phyloP scores from a whole-genome alignment of 2,888 invertebrate species.

The Polydrusus tereticollis region DNA sequence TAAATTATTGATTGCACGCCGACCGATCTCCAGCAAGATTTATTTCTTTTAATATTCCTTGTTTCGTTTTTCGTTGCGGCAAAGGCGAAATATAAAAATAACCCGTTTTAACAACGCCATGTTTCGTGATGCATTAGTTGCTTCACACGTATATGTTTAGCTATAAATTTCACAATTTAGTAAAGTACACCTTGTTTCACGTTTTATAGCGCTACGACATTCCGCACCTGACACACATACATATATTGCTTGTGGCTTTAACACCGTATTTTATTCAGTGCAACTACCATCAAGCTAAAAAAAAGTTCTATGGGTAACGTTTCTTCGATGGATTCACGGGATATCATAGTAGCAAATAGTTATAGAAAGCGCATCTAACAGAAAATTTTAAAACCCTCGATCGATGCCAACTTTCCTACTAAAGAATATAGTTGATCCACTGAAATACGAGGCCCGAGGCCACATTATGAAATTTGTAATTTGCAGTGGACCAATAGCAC shows the following conservation, averaged over 20 bases:
- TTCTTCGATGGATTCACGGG: no score
- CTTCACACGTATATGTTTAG: not conserved
- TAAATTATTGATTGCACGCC: no score
- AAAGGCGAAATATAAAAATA: not conserved
- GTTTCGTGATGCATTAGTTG: not conserved
- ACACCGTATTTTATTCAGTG: not conserved
- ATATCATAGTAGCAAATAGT: not conserved
- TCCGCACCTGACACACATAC: not conserved
- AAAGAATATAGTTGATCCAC: no score
- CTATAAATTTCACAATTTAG: not conserved
- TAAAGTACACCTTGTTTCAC: constrained; percentile 8
- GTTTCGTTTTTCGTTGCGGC: not conserved
- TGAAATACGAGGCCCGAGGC: no score
- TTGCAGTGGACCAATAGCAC: no score
- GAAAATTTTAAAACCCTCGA: no score
- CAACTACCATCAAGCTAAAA: no score
- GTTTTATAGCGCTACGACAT: not conserved
- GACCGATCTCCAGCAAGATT: no score
- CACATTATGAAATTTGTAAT: no score
- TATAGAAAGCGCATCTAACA: no score
- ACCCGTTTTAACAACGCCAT: not conserved
- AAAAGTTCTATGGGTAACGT: no score
- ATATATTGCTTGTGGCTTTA: constrained; percentile 1
- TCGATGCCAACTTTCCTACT: no score
- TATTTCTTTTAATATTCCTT: not conserved